phyloP scores from a whole-genome alignment of 2,797 vertebrate species.

The Anas bernieri region DNA sequence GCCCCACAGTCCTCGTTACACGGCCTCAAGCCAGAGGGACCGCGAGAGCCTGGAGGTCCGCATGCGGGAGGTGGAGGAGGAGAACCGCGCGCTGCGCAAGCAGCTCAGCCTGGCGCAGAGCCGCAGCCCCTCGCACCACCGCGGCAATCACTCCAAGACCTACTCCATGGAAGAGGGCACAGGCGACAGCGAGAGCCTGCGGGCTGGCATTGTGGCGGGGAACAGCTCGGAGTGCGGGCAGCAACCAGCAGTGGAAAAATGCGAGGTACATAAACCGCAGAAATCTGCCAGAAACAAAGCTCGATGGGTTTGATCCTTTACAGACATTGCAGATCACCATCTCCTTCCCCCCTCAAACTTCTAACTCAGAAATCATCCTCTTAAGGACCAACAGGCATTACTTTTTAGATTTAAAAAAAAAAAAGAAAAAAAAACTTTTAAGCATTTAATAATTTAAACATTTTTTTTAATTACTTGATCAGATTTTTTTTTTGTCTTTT shows the following conservation, averaged over 20 bases:
- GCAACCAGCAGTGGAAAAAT: conserved; percentile 94
- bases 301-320: neutral
- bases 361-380: neutral
- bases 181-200: conserved; percentile 90
- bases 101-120: conserved; percentile 89
- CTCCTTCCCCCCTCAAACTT: neutral
- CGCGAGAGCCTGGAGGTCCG: conserved; percentile 90
- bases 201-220: conserved; percentile 82
- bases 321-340: accelerated
- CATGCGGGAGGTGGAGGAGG: conserved; percentile 92
- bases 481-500: neutral
- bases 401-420: neutral
- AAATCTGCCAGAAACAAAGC: neutral
- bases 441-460: neutral
- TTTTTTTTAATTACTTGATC: neutral
- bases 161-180: conserved; percentile 93
- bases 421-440: neutral
- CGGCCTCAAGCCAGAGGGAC: conserved; percentile 81
- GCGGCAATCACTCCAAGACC: conserved; percentile 86
- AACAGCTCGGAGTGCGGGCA: conserved; percentile 94
- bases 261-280: conserved; percentile 84
- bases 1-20: conserved; percentile 83
- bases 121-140: conserved; percentile 70
- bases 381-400: neutral
- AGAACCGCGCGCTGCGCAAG: conserved; percentile 89